Evolutionary conservation across 2,113 vertebrate genomes (phyloP).

Genomic region (Patagioenas fasciata): DNA sequence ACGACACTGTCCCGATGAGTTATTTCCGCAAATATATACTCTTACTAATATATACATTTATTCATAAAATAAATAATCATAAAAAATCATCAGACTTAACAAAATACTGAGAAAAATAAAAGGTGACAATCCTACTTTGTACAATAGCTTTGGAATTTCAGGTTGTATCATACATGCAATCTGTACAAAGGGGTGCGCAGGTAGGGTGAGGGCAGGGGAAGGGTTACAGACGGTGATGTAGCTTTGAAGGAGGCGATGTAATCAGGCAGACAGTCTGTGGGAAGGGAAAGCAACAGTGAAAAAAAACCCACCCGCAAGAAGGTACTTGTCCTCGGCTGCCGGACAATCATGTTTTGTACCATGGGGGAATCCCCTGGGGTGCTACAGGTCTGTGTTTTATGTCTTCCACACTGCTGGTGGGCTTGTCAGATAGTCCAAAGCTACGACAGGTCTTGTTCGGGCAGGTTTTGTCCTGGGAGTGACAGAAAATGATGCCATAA

Average conservation of each 20-base stretch:
- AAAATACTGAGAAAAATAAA: slow-evolving; percentile 62
- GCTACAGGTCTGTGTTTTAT: not conserved
- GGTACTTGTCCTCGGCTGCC: slow-evolving; percentile 18
- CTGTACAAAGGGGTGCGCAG: slow-evolving; percentile 47
- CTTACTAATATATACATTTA: slow-evolving; percentile 91
- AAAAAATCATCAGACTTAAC: slow-evolving; percentile 83
- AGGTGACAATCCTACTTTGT: slow-evolving; percentile 79
- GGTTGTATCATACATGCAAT: slow-evolving; percentile 70
- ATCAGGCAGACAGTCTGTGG: slow-evolving; percentile 52
- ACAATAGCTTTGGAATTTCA: slow-evolving; percentile 90
- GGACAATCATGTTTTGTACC: slow-evolving; percentile 27
- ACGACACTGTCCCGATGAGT: slow-evolving; percentile 79
- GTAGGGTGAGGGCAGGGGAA: slow-evolving; percentile 24
- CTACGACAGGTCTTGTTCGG: not conserved
- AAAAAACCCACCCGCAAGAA: slow-evolving; percentile 37
- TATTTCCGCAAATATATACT: slow-evolving; percentile 89
- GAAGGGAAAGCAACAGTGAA: not conserved
- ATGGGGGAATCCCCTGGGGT: slow-evolving; percentile 14
- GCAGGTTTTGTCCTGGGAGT: slow-evolving; percentile 11
- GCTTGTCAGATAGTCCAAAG: slow-evolving; percentile 28
- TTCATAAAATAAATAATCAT: slow-evolving; percentile 92
- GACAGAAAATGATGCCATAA: not conserved
- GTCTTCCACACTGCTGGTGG: slow-evolving; percentile 33
- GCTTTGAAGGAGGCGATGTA: slow-evolving; percentile 31
- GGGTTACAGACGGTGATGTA: slow-evolving; percentile 26